Percentiles rank a stretch among this genome's conserved stretches.
phyloP scores from a whole-genome alignment of 2,888 invertebrate species.

The Odontocolon sp. region DNA sequence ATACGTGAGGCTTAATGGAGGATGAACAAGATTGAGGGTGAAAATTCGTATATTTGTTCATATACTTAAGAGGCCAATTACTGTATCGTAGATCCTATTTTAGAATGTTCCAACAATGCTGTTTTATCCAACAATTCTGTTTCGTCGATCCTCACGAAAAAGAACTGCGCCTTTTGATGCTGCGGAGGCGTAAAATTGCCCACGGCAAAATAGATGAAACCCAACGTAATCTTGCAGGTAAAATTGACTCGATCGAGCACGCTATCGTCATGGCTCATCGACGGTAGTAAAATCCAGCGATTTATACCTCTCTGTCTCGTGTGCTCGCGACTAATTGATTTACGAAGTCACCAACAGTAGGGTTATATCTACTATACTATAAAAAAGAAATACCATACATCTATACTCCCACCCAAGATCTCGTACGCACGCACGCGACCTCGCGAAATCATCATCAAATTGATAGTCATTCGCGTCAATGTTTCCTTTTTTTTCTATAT shows the following conservation, averaged over 20 bases:
- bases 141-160: not conserved
- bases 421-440: not conserved
- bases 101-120: too few relatives aligned
- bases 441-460: not conserved
- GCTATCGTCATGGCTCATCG: slow-evolving; percentile 11
- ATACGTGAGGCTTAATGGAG: too few relatives aligned
- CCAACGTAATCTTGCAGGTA: not conserved
- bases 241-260: slow-evolving; percentile 17
- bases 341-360: slow-evolving; percentile 25
- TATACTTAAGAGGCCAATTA: not conserved
- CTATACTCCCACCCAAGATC: not conserved
- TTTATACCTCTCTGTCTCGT: slow-evolving; percentile 35
- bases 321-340: slow-evolving; percentile 46
- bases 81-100: not conserved
- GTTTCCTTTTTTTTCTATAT: not conserved
- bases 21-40: too few relatives aligned
- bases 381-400: not conserved
- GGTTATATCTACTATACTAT: not conserved
- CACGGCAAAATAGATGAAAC: too few relatives aligned
- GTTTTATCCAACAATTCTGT: not conserved
- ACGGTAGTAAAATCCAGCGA: slow-evolving; percentile 26
- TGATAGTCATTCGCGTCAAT: not conserved
- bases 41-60: too few relatives aligned
- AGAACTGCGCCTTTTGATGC: not conserved
- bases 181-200: too few relatives aligned